Percentiles rank a stretch among this genome's conserved stretches.
Conservation (phyloP, 2,888 invertebrate species). For the Diogma glabrata region DNA sequence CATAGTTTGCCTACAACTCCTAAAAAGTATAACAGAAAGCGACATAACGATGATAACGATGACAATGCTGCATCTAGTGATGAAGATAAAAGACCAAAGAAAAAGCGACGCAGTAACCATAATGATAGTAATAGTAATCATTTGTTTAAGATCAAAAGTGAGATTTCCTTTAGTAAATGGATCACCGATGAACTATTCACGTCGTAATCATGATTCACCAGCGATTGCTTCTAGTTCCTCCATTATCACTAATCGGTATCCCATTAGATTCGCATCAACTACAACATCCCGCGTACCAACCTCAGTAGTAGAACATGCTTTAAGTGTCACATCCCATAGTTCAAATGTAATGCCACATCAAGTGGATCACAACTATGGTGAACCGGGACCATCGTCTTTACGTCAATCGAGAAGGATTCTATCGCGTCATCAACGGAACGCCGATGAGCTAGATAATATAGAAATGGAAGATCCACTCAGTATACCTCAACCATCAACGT, state of each 20-base stretch:
- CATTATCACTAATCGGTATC: no score
- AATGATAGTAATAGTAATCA: slow-evolving; percentile 13
- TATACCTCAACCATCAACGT: slow-evolving; percentile 2
- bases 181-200: no score
- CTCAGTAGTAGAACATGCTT: no score
- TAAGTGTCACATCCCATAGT: no score
- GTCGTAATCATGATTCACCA: no score
- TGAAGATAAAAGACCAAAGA: slow-evolving; percentile 12
- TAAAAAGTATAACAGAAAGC: slow-evolving; percentile 23
- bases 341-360: slow-evolving; percentile 12
- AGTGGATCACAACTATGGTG: slow-evolving; percentile 36
- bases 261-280: no score
- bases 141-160: no score
- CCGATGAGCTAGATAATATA: slow-evolving; percentile 30
- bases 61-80: slow-evolving; percentile 15
- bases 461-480: slow-evolving; percentile 17
- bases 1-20: slow-evolving; percentile 23
- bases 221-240: no score
- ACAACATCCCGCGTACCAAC: not conserved
- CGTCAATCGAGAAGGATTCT: slow-evolving; percentile 29
- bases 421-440: slow-evolving; percentile 35
- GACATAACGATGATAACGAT: no score
- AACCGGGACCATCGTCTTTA: slow-evolving; percentile 26
- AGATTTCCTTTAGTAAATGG: no score
- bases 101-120: slow-evolving; percentile 14